Base-by-base conservation (phyloP, 2,888 invertebrate genomes). In the Nomada flava region DNA sequence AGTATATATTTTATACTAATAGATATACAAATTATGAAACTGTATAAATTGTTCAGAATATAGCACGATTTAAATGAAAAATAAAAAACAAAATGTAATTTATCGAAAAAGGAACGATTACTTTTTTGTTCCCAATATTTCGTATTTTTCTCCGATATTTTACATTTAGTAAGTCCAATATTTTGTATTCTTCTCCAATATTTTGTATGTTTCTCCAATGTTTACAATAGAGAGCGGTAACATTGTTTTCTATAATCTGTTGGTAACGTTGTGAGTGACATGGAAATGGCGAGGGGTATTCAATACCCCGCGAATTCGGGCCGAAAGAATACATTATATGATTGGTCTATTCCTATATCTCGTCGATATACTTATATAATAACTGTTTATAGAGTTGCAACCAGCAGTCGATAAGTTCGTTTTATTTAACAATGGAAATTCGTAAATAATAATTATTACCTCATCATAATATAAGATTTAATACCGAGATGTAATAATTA, bases 361-460 rank as follows among this genome's bases (percentile, higher is more conserved):
- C 7, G 36, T 7, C 7, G 36, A 36, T 36, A 9, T 20, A 20
- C 20, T 63, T 63, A 11, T 42, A 44, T 9, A 18, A n/a, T n/a
- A 36, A 60, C 29, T 60, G 7, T 60, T 60, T 18, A n/a, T 60
- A 36, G n/a, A 36, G 10, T 36, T 60, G 36, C 10, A 60, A 36
- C 60, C 62, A 62, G 15, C 62, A 63, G 62, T 44, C 62, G 20
- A 44, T 63, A 63, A 63, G 42, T 64, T 50, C 26, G 9, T 64
- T 64, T 26, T 11, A 50, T 18, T 64, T 23, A 50, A 64, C 15
- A 26, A 64, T 18, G 7, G 18, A 52, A 29, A 65, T n/a, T n/a
- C 0, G 36, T 36, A 36, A 36, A 36, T 36, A 36, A 36, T 36
- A 36, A 36, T 7, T 36, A 36, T 36, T 36, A 7, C 5, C 5